A percentile compares a stretch with the other conserved stretches of the same genome.
Conservation (phyloP, 2,113 vertebrate species). For the Sturnus vulgaris region DNA sequence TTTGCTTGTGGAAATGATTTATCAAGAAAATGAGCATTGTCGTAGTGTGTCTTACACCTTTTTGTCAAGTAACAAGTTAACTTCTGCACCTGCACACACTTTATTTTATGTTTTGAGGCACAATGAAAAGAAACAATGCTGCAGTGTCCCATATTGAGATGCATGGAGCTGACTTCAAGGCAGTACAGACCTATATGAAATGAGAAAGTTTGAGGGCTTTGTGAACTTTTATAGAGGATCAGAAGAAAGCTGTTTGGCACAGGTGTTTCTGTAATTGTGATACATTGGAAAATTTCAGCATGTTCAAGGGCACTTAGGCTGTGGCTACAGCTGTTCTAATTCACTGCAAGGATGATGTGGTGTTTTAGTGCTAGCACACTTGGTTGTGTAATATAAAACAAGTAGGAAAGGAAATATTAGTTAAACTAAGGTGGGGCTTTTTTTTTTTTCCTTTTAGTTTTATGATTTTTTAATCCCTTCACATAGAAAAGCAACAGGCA, state of each 20-base stretch:
- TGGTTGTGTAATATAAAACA: slow-evolving; percentile 40
- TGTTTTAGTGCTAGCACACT: slow-evolving; percentile 53
- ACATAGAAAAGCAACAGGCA: not conserved
- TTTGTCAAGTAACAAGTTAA: not conserved
- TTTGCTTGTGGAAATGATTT: not conserved
- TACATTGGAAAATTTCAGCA: slow-evolving; percentile 68
- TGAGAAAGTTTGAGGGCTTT: slow-evolving; percentile 60
- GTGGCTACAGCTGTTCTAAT: slow-evolving; percentile 72
- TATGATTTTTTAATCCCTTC: not conserved
- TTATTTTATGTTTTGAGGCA: slow-evolving; percentile 50
- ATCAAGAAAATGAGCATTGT: not conserved
- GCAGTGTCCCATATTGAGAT: slow-evolving; percentile 32
- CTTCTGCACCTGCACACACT: slow-evolving; percentile 38
- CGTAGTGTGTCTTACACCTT: not conserved
- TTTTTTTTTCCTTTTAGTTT: not conserved
- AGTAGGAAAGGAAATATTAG: slow-evolving; percentile 16
- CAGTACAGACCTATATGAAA: slow-evolving; percentile 60
- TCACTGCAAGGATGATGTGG: not conserved
- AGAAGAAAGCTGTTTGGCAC: slow-evolving; percentile 73
- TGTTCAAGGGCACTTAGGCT: slow-evolving; percentile 36
- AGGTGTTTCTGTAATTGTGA: slow-evolving; percentile 75
- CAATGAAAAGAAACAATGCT: slow-evolving; percentile 45
- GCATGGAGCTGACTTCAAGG: slow-evolving; percentile 57
- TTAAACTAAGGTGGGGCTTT: not conserved
- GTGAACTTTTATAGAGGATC: slow-evolving; percentile 72